Evolutionary conservation across 2,888 invertebrate species (phyloP).

Genomic region (Emesis russula): DNA sequence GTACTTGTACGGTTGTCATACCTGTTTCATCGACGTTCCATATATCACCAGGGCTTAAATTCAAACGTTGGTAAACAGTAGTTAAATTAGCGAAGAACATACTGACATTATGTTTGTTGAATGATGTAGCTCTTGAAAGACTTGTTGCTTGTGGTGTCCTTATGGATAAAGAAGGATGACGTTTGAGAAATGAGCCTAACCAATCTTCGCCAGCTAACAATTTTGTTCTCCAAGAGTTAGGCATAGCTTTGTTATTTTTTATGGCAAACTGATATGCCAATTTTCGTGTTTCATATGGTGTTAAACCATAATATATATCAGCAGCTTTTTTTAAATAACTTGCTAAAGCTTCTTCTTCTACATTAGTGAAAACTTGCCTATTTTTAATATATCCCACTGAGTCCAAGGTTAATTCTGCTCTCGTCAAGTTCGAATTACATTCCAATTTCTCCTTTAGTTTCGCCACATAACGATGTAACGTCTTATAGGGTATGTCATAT

Average conservation of each 20-base stretch:
- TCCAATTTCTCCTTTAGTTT: conserved; percentile 21
- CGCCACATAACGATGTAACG: conserved; percentile 24
- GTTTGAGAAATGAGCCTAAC: background rate
- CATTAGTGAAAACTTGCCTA: background rate
- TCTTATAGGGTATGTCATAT: conserved; percentile 50
- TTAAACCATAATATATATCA: too few relatives aligned
- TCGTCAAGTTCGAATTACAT: background rate
- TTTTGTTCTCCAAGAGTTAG: too few relatives aligned
- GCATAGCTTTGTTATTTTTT: too few relatives aligned
- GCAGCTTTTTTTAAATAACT: too few relatives aligned
- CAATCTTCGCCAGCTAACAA: background rate
- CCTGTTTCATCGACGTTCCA: conserved; percentile 70
- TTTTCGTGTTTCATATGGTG: too few relatives aligned
- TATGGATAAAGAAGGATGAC: background rate
- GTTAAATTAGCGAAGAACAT: conserved; percentile 52
- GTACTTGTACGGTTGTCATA: conserved; percentile 56
- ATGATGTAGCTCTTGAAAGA: conserved; percentile 44
- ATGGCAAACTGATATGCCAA: too few relatives aligned
- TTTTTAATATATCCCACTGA: conserved; percentile 11
- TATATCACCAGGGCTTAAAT: conserved; percentile 57
- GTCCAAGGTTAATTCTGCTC: conserved; percentile 10
- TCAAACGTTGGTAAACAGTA: conserved; percentile 34
- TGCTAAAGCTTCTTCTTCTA: background rate
- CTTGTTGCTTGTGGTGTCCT: conserved; percentile 39
- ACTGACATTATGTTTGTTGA: conserved; percentile 57